A percentile compares a stretch with the other conserved stretches of the same genome.
These are phyloP conservation scores for Scotopteryx bipunctaria DNA, from an alignment of 2,888 invertebrate genomes.

Conservation along the genomic window DNA sequence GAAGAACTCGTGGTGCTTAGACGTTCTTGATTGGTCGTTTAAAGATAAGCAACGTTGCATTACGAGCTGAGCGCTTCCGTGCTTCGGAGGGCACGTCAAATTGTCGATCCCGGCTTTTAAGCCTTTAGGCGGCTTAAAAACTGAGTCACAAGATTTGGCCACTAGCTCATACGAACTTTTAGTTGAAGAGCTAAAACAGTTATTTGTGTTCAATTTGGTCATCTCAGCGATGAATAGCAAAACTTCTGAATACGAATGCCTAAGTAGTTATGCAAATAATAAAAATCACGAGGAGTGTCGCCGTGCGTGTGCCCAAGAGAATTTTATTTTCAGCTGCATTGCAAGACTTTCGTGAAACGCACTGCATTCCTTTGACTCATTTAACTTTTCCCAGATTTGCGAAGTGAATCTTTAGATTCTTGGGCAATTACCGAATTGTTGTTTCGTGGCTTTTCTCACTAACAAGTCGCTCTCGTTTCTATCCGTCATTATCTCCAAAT, in stretches of 20 bases:
- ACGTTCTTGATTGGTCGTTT: too few relatives aligned
- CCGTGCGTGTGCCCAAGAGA: slow-evolving; percentile 18
- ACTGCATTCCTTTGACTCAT: slow-evolving; percentile 33
- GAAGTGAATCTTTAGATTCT: slow-evolving; percentile 20
- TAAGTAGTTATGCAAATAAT: slow-evolving; percentile 13
- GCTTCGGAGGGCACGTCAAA: too few relatives aligned
- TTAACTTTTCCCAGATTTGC: slow-evolving; percentile 22
- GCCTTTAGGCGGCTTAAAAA: too few relatives aligned
- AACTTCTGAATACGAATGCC: not conserved
- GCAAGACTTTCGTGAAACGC: slow-evolving; percentile 27
- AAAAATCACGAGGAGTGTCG: slow-evolving; percentile 7
- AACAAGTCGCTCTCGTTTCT: slow-evolving; percentile 10
- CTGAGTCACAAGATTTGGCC: too few relatives aligned
- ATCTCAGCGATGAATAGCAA: not conserved
- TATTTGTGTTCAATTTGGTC: too few relatives aligned
- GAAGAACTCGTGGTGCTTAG: too few relatives aligned
- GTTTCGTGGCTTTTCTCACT: slow-evolving; percentile 13
- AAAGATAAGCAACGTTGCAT: too few relatives aligned
- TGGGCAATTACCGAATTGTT: slow-evolving; percentile 23
- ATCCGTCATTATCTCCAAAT: slow-evolving; percentile 12
- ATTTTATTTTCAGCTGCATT: slow-evolving; percentile 33
- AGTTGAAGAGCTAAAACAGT: too few relatives aligned
- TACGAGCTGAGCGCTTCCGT: too few relatives aligned
- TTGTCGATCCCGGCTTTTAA: too few relatives aligned
- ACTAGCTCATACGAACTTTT: too few relatives aligned